Percentiles rank a stretch among this genome's conserved stretches.
phyloP scores from a whole-genome alignment of 2,797 vertebrate genomes.

The Spinus olivaceus region DNA sequence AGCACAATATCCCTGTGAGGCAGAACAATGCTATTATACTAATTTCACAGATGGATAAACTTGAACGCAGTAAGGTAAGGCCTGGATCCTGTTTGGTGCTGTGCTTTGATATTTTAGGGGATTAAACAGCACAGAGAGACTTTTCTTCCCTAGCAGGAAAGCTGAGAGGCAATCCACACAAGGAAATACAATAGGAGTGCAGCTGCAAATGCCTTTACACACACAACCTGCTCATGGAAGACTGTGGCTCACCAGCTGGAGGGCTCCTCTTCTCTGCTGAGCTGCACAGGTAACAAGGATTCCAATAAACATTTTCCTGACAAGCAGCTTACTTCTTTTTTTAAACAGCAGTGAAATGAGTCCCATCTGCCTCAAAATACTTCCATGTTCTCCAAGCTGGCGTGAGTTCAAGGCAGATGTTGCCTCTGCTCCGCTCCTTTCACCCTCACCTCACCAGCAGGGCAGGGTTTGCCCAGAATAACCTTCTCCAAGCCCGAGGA shows the following conservation, averaged over 20 bases:
- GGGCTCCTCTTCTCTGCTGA: neutral
- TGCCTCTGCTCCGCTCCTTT: neutral
- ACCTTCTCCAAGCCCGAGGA: neutral
- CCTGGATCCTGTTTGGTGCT: conserved; percentile 7
- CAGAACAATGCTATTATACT: conserved; percentile 61
- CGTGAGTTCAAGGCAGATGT: conserved; percentile 3
- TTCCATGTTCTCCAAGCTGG: neutral
- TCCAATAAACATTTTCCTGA: neutral
- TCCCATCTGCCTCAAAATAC: neutral
- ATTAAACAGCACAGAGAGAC: neutral
- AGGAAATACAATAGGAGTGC: neutral
- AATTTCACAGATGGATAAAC: conserved; percentile 64
- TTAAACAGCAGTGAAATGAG: neutral
- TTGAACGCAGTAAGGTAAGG: conserved; percentile 30
- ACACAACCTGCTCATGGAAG: neutral
- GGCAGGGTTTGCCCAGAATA: neutral
- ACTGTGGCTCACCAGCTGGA: neutral
- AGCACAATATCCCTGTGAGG: conserved; percentile 16
- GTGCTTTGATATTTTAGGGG: conserved; percentile 10
- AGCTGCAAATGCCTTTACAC: neutral
- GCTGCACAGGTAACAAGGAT: neutral
- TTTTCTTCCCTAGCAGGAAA: neutral
- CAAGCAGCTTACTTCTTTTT: neutral
- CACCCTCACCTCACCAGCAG: neutral
- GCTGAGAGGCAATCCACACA: neutral